Conservation (phyloP, 2,113 vertebrate genomes). For the Rhabdornis inornatus region DNA sequence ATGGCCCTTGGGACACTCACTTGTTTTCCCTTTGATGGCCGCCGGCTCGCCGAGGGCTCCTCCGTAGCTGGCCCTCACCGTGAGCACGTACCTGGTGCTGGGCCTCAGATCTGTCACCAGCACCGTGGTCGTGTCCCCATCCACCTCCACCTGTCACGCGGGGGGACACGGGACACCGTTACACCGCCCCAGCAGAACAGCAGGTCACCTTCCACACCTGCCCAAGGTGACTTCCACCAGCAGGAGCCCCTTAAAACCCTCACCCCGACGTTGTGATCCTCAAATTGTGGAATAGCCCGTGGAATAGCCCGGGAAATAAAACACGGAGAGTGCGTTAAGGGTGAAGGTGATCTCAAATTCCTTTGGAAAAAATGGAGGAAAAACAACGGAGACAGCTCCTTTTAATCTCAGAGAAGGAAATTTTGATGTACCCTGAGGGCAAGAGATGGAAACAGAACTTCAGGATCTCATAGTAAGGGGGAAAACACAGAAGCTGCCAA, state of each 20-base stretch:
- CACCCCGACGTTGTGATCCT: background rate
- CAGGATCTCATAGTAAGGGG: background rate
- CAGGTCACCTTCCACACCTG: background rate
- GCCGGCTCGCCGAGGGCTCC: conserved; percentile 71
- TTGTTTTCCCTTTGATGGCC: conserved; percentile 72
- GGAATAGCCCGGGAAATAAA: background rate
- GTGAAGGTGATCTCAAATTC: background rate
- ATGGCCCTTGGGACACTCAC: conserved; percentile 59
- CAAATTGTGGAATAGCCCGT: background rate
- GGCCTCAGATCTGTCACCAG: conserved; percentile 77
- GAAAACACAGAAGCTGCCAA: background rate
- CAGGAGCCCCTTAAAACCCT: background rate
- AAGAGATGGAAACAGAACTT: background rate
- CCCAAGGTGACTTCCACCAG: background rate
- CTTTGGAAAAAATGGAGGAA: background rate
- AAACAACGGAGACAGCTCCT: background rate
- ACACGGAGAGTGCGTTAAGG: accelerated
- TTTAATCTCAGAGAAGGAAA: background rate
- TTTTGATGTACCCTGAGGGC: background rate
- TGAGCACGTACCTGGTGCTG: conserved; percentile 78
- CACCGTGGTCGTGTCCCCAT: conserved; percentile 71
- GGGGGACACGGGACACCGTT: background rate
- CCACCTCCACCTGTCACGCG: conserved; percentile 74
- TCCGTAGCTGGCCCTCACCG: conserved; percentile 75
- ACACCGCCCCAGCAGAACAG: background rate